Conservation (phyloP, 2,888 invertebrate genomes). For the Rugalucina vietnamica region DNA sequence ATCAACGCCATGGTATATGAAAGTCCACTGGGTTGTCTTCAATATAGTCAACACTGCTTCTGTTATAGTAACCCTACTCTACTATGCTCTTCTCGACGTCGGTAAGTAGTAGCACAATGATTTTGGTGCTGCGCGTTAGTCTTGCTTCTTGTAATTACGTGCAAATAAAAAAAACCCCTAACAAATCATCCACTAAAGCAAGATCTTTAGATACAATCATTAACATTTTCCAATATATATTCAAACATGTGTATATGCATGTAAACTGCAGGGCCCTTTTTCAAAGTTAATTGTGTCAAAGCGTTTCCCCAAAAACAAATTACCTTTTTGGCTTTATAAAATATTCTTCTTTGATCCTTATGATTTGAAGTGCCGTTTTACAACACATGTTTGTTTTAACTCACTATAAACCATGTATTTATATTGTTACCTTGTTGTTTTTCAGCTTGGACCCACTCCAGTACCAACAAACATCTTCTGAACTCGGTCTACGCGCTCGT, state of each 20-base stretch:
- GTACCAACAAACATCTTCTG: constrained; percentile 64
- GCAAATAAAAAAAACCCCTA: no score
- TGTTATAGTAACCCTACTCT: constrained; percentile 56
- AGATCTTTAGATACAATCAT: no score
- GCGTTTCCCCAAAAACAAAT: no score
- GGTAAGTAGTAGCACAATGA: constrained; percentile 33
- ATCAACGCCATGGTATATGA: constrained; percentile 49
- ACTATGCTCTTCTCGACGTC: constrained; percentile 51
- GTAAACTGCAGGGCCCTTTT: no score
- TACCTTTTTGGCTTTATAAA: no score
- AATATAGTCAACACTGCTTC: constrained; percentile 51
- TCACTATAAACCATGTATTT: neutral
- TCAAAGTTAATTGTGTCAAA: no score
- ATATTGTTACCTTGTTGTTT: neutral
- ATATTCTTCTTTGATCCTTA: no score
- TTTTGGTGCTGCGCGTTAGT: neutral
- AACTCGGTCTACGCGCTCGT: constrained; percentile 62
- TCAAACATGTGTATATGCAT: no score
- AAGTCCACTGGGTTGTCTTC: constrained; percentile 56
- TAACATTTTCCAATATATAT: no score
- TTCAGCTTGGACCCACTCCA: constrained; percentile 52
- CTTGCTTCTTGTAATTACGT: neutral
- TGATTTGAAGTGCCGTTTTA: no score
- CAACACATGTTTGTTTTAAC: no score
- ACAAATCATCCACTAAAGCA: no score